phyloP scores from a whole-genome alignment of 2,888 invertebrate species.

The Acrocyrtus sp. region DNA sequence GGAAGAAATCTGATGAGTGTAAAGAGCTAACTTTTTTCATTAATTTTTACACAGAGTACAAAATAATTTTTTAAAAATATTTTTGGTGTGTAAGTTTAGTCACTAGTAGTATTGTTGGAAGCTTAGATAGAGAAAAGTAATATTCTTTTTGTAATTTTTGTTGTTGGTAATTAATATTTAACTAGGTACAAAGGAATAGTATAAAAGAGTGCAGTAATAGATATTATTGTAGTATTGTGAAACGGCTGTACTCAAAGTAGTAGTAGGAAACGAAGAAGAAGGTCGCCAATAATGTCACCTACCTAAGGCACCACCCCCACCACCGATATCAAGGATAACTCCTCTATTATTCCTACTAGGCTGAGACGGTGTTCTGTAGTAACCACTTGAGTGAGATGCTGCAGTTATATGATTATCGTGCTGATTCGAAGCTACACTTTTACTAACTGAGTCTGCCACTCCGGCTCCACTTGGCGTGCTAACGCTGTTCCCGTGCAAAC shows the following conservation, averaged over 20 bases:
- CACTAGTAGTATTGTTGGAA: too few species aligned
- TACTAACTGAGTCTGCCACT: conserved; percentile 13
- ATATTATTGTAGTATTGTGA: too few species aligned
- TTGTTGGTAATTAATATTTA: too few species aligned
- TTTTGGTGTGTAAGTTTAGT: too few species aligned
- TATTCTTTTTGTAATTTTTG: not conserved
- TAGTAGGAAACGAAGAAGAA: not conserved
- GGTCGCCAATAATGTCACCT: conserved; percentile 21
- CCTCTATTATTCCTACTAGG: conserved; percentile 53
- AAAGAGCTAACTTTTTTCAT: too few species aligned
- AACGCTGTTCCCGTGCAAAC: conserved; percentile 8
- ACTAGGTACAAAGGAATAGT: too few species aligned
- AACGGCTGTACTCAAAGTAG: not conserved
- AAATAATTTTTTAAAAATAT: too few species aligned
- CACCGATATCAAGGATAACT: conserved; percentile 56
- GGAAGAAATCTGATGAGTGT: too few species aligned
- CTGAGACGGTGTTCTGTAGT: conserved; percentile 35
- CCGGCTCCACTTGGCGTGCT: not conserved
- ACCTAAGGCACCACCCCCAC: conserved; percentile 38
- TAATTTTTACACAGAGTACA: too few species aligned
- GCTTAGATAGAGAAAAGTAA: not conserved
- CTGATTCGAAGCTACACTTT: conserved; percentile 21
- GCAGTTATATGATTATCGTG: conserved; percentile 14
- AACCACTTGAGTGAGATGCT: conserved; percentile 7
- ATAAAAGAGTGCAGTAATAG: too few species aligned